Conservation (phyloP, 1,140 invertebrate species). For the Mamestra configurata region DNA sequence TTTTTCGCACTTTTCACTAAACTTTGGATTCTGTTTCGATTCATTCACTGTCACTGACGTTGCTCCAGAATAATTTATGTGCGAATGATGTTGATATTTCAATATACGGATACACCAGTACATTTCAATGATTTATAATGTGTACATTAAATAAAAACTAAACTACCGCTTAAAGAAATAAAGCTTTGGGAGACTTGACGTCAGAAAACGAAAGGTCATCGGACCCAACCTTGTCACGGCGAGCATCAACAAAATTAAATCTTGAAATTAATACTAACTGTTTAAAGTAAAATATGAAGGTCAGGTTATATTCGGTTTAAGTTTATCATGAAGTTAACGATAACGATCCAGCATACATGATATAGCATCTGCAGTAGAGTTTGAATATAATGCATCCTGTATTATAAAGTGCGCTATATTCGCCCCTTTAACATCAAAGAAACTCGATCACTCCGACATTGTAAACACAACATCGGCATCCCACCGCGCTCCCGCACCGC, state of each 20-base stretch:
- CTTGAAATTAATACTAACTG: background rate
- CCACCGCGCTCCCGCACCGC: constrained; percentile 16
- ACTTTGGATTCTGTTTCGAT: background rate
- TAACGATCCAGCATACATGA: background rate
- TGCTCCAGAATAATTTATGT: constrained; percentile 26
- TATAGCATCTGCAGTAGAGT: constrained; percentile 5
- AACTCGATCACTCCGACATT: constrained; percentile 51
- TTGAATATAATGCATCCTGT: constrained; percentile 48
- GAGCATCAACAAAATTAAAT: constrained; percentile 23
- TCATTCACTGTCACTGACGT: constrained; percentile 44
- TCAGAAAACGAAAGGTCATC: constrained; percentile 26
- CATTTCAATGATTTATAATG: constrained; percentile 6
- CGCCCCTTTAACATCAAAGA: constrained; percentile 54
- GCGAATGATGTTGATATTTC: constrained; percentile 40
- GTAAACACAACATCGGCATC: constrained; percentile 58
- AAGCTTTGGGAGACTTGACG: constrained; percentile 11
- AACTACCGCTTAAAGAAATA: constrained; percentile 21
- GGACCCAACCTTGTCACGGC: constrained; percentile 1
- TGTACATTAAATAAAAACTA: constrained; percentile 7
- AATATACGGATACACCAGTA: constrained; percentile 7
- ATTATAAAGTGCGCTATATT: constrained; percentile 48
- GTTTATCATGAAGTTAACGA: background rate
- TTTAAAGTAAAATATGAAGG: background rate
- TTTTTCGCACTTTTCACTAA: constrained; percentile 2
- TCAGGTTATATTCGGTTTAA: background rate